Conservation (phyloP, 2,888 invertebrate species). For the Digitonthophagus gazella region DNA sequence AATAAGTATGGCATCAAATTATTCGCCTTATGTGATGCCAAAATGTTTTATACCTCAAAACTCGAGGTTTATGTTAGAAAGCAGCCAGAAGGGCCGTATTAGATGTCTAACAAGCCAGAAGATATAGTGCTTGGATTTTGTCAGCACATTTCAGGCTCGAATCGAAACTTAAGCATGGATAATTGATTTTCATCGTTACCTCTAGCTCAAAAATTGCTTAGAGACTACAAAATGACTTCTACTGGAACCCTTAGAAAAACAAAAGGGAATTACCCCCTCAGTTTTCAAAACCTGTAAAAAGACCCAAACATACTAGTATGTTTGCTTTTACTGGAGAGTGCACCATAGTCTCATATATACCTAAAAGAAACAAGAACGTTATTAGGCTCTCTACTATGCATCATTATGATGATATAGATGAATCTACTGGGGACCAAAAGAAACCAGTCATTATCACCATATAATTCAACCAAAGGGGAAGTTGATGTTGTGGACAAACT, state of each 20-base stretch:
- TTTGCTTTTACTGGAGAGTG: too few species aligned
- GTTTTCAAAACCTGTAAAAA: too few species aligned
- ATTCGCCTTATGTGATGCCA: slow-evolving; percentile 33
- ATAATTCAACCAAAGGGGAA: too few species aligned
- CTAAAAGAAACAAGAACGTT: too few species aligned
- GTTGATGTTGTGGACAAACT: too few species aligned
- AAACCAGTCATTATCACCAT: too few species aligned
- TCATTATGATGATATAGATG: too few species aligned
- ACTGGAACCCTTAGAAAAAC: slow-evolving; percentile 6
- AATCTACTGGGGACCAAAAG: too few species aligned
- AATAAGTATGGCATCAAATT: slow-evolving; percentile 38
- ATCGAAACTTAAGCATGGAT: not conserved
- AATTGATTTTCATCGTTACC: not conserved
- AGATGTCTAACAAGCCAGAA: not conserved
- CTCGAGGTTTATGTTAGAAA: slow-evolving; percentile 28
- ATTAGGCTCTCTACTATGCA: too few species aligned
- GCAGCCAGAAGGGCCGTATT: not conserved
- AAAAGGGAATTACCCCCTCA: not conserved
- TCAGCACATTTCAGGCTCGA: not conserved
- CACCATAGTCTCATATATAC: too few species aligned
- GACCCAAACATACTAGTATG: too few species aligned
- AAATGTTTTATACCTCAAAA: slow-evolving; percentile 32
- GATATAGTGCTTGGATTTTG: not conserved
- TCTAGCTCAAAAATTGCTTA: not conserved
- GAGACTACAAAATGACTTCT: not conserved